A percentile compares a stretch with the other conserved stretches of the same genome.
Conservation (phyloP, 35 echinoderm and acorn worm species). For the Lytechinus pictus region DNA sequence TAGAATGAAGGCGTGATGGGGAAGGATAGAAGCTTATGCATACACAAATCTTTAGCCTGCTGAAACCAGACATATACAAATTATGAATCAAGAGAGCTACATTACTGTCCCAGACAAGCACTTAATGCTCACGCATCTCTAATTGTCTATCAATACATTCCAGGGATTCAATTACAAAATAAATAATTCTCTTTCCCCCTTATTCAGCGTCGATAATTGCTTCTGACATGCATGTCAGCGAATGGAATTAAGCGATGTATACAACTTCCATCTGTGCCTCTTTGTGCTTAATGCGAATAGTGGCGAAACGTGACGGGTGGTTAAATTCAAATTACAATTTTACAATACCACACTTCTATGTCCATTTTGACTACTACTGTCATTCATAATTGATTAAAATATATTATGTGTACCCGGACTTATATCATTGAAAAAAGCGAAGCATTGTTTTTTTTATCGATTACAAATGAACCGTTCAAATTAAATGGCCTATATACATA, state of each 20-base stretch:
- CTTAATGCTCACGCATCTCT: background rate
- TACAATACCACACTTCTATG: no score
- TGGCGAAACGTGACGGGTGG: no score
- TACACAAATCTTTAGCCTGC: background rate
- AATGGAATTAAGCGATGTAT: background rate
- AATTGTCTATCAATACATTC: background rate
- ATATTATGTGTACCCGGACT: background rate
- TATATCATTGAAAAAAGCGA: background rate
- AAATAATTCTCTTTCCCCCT: background rate
- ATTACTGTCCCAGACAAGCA: background rate
- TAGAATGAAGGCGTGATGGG: no score
- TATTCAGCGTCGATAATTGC: background rate
- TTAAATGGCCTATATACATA: no score
- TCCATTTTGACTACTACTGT: background rate
- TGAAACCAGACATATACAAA: background rate
- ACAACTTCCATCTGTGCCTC: background rate
- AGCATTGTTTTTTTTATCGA: background rate
- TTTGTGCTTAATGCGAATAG: background rate
- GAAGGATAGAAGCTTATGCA: no score
- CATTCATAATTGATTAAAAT: background rate
- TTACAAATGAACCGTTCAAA: background rate
- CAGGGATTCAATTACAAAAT: background rate
- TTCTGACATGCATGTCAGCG: background rate
- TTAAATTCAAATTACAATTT: no score
- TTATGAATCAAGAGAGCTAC: background rate